Base-by-base conservation (phyloP, 64 coral and sea anemone species). In the Hydrozoanthus tunicans region DNA sequence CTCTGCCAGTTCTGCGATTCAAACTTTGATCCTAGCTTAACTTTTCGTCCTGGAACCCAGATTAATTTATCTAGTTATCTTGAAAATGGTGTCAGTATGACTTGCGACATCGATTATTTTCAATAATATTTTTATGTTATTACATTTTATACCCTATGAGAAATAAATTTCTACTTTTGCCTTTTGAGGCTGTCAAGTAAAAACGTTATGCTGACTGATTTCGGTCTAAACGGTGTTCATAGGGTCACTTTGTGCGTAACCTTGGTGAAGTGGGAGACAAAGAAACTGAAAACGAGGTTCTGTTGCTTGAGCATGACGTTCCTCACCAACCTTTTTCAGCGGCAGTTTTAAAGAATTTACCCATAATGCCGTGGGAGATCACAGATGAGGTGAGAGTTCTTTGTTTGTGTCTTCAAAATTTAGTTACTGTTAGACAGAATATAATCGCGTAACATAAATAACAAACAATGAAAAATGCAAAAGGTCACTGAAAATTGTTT, bases 241-340 rank as follows among this genome's bases (percentile, higher is more conserved):
- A 99, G 97, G 97, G 97, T 23, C 97, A 99, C 71, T 99, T 99
- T 92, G 97, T 99, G 6, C 94, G 94, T 51, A 91, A 96, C 58
- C 94, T 99, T 32, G 97, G 97, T 51, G 90, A 91, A 67, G 91
- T 95, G 24, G 97, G 97, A 56, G 97, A 99, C 85, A 96, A 96
- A 14, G 92, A 91, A 55, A 99, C 97, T 53, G 97, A 99, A 82
- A 99, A 96, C 53, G 97, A 99, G 58, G 89, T 99, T 24, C 83
- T 99, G 2, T 67, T 99, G 26, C 68, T 99, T 3, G 97, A 99
- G 60, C 92, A 95, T 53, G 97, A 99, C 72, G 92, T 99, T 62
- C 94, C 97, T 5, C 97, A 99, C 70, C 89, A 95, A 7, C 91
- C 94, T 3, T 99, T 99, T 69, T 96, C 97, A 59, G 92, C 97